Evolutionary conservation across 2,113 vertebrate species (phyloP), one percentile per base, ranked within the genome.

Genomic region (Apteryx owenii): DNA sequence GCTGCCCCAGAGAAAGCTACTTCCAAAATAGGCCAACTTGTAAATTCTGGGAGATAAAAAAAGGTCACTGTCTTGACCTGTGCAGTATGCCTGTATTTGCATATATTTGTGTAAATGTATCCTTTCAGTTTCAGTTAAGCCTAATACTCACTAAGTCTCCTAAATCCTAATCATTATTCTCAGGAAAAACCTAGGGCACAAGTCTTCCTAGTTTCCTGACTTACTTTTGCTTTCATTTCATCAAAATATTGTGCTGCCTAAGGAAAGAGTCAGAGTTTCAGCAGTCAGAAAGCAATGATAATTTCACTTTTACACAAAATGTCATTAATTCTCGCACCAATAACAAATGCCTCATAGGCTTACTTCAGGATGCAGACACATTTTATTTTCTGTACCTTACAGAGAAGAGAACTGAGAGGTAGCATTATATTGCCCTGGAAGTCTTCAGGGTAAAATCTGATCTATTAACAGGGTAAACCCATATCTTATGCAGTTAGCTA

Each of bases 81-180:
- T 33, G 15, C 4, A 54, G 5, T 50, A 62, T 17, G 60, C 4
- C 3, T 31, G 2, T 28, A 46, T 72, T 86, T 60, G 10, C 29
- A 48, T 65, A 31, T 42, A 50, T 48, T 78, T 72, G 5, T 79
- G 23, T 72, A 71, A 94, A 81, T 7, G 1, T 72, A 10, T n/a
- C 12, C 20, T 58, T 73, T 56, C 22, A 64, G 7, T 28, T 86
- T 66, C 11, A 33, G 10, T 5, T 48, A n/a, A 53, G 20, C 18
- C 23, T 1, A 42, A 29, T 0, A 1, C 21, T 64, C 18, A 33
- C 44, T 72, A 61, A 31, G 29, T 5, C 9, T 71, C 7, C 22
- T 31, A 28, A 22, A 71, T 9, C 3, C 1, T 46, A 51, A 53
- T 60, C 18, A 53, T n/a, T 46, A 28, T 76, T n/a, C 70, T 23